Evolutionary conservation across 2,888 invertebrate genomes (phyloP), one percentile per base, ranked within the genome.

Genomic region (Rosalia funebris): DNA sequence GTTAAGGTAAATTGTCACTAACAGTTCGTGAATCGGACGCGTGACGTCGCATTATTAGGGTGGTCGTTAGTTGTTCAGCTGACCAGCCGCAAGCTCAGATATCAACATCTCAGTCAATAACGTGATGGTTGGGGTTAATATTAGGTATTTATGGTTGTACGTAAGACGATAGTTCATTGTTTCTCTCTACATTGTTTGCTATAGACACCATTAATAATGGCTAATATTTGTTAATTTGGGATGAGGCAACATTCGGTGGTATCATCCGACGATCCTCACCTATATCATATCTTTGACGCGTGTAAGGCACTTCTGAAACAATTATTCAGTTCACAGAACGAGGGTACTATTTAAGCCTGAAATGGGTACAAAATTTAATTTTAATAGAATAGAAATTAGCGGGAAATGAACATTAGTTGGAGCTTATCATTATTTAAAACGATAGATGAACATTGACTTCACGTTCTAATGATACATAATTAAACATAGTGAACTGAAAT

Each of bases 1-100:
- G 78, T 77, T 78, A 78, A 73, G 71, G 73, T 76, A 72, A 77
- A 78, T 75, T 77, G 76, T 78, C 76, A 73, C 75, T 78, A 77
- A 77, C 77, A 76, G 77, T 76, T 77, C 78, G 77, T 77, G 78
- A 73, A 77, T 77, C 75, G 72, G 67, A 70, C 75, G 73, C 78
- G 77, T 78, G 77, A 78, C 74, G 74, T 68, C 72, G 71, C 76
- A 63, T 74, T 75, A 75, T 75, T 75, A 75, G 71, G 68, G 66
- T 68, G 71, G 67, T 76, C 71, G 73, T 74, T 74, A 73, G 59
- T 65, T 66, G 66, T 66, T 65, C 19, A 42, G 71, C 66, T 68
- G 72, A 71, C 68, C 70, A n/a, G 72, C 72, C 68, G 63, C 53
- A 58, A 69, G 71, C 69, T n/a, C n/a, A 55, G 60, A 60, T 62